Base-by-base conservation (phyloP, 2,888 invertebrate genomes). In the Trichacis sp. region DNA sequence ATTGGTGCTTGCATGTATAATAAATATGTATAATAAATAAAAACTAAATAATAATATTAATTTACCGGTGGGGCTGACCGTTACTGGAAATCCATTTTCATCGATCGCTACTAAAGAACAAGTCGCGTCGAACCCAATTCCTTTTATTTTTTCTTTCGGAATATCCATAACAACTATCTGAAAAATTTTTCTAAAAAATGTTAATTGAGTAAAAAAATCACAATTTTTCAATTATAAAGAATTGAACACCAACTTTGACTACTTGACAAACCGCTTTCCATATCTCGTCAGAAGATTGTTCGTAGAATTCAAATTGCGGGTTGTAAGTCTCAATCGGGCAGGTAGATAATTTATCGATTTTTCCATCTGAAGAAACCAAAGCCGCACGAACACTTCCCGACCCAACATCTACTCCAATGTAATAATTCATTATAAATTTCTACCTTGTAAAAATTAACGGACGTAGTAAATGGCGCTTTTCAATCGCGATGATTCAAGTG, bases 81-180 rank as follows among this genome's bases (percentile, higher is more conserved):
- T 89, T 38, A 93, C 80, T 0, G 95, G 93, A 18, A 88, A 85
- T 11, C 89, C 90, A 62, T 90, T 85, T 72, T 87, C 85, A 76
- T 93, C 94, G 36, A 97, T 78, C 4, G 90, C 92, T 0, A 95
- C 97, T 62, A 98, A 85, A 0, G 97, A 97, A 82, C 97, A 97
- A 9, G 97, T 98, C 12, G 97, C 97, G 87, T 96, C 97, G 86
- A 97, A 97, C 2, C 97, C 96, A 73, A 98, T 90, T 12, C 96
- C 96, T 85, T 89, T 91, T n/a, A 96, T 88, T 72, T 78, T 85
- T 60, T 85, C 81, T 52, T 88, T 87, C 70, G 87, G 84, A 66
- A 89, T 80, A 55, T 86, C 86, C 46, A 80, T 75, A n/a, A 86
- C 83, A 9, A 93, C 89, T 77, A 88, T 86, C 93, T 93, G 80